A percentile compares a stretch with the other conserved stretches of the same genome.
Conservation (phyloP, 2,797 vertebrate species). For the Microctenopoma stevenorrisi region DNA sequence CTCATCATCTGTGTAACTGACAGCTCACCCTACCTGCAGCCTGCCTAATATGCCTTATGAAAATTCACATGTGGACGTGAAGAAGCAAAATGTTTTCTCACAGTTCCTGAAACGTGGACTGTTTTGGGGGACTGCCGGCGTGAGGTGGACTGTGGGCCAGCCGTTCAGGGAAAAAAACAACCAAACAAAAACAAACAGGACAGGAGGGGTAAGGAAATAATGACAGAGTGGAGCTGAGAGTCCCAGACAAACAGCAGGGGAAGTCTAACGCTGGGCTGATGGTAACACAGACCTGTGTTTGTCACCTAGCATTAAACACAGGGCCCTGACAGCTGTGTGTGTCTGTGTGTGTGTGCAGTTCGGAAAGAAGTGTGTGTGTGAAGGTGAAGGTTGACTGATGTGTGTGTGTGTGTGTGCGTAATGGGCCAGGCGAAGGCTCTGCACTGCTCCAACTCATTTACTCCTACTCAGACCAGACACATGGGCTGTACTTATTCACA, state of each 20-base stretch:
- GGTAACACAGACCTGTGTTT: constrained; percentile 67
- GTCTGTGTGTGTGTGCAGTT: constrained; percentile 27
- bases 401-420: constrained; percentile 6
- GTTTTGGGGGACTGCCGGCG: background rate
- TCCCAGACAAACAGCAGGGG: constrained; percentile 60
- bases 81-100: background rate
- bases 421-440: constrained; percentile 33
- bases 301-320: constrained; percentile 61
- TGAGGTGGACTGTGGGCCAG: background rate
- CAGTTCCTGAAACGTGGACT: constrained; percentile 2
- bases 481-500: constrained; percentile 31
- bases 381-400: constrained; percentile 9
- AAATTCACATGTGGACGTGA: constrained; percentile 10
- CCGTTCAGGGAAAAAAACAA: background rate
- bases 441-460: constrained; percentile 61
- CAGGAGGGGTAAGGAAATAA: constrained; percentile 37
- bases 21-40: constrained; percentile 1
- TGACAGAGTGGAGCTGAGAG: constrained; percentile 50
- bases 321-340: constrained; percentile 47
- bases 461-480: constrained; percentile 52
- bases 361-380: constrained; percentile 6
- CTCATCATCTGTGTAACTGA: constrained; percentile 11
- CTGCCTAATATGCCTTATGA: constrained; percentile 8
- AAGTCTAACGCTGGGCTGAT: constrained; percentile 41
- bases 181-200: constrained; percentile 18